These are phyloP conservation scores for Argyrosomus japonicus DNA, from an alignment of 2,113 vertebrate species.

Conservation along the genomic window DNA sequence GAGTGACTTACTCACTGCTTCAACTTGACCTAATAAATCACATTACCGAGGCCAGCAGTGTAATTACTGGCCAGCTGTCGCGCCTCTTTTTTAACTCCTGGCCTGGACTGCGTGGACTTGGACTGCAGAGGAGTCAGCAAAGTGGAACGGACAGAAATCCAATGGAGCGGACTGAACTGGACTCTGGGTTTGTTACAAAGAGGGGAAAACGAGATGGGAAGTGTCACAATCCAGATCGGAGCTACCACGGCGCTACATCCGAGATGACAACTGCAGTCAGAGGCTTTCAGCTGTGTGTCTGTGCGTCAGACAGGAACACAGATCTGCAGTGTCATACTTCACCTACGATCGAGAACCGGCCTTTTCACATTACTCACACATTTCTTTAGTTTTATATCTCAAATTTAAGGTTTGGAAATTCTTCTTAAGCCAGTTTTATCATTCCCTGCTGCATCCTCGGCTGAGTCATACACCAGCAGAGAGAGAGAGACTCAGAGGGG, in stretches of 20 bases:
- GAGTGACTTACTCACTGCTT: conserved; percentile 30
- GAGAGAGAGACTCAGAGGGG: not conserved
- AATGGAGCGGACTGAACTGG: conserved; percentile 17
- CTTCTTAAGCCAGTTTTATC: too few relatives aligned
- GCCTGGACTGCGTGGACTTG: not conserved
- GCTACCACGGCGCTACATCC: not conserved
- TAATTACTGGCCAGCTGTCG: conserved; percentile 50
- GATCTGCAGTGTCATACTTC: not conserved
- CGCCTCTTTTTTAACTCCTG: conserved; percentile 4
- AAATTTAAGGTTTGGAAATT: not conserved
- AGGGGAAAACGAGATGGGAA: conserved; percentile 3
- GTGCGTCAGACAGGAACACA: not conserved
- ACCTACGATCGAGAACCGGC: too few relatives aligned
- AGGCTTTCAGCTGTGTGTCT: not conserved
- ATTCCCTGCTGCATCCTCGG: not conserved
- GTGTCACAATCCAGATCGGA: not conserved
- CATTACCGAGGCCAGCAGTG: conserved; percentile 38
- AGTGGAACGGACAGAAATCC: conserved; percentile 51
- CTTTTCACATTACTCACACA: too few relatives aligned
- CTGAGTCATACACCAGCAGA: not conserved
- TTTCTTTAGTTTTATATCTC: not conserved
- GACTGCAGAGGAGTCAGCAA: not conserved
- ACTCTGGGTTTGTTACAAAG: conserved; percentile 18
- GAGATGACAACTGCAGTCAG: conserved; percentile 33
- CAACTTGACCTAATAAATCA: conserved; percentile 55